Base-by-base conservation (phyloP, 1,140 invertebrate species). In the Phortica variegata region DNA sequence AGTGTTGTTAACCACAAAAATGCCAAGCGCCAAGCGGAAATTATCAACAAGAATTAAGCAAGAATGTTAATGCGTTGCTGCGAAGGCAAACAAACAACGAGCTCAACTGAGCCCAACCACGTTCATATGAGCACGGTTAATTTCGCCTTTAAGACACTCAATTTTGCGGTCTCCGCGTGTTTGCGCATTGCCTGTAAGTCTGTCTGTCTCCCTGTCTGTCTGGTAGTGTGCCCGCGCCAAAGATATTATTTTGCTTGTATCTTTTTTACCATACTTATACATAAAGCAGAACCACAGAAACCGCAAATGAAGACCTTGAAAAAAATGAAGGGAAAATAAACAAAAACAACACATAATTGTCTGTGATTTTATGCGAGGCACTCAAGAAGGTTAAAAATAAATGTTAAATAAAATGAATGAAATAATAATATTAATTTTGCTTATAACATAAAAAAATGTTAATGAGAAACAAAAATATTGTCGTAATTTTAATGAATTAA, bases 61-160 rank as follows among this genome's bases (percentile, higher is more conserved):
- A n/a, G n/a, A n/a, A n/a, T n/a, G n/a, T n/a, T n/a, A n/a, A n/a
- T n/a, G n/a, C n/a, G n/a, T n/a, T n/a, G n/a, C n/a, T n/a, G n/a
- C n/a, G n/a, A n/a, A n/a, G n/a, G n/a, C n/a, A n/a, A n/a, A n/a
- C n/a, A n/a, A n/a, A n/a, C n/a, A n/a, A n/a, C n/a, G n/a, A n/a
- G n/a, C n/a, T n/a, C n/a, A n/a, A n/a, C n/a, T n/a, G n/a, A n/a
- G n/a, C n/a, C n/a, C n/a, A n/a, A n/a, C n/a, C n/a, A n/a, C n/a
- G n/a, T n/a, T n/a, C n/a, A n/a, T 26, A 26, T 26, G 23, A 6
- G 23, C 10, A 10, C 5, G 60, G 65, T 63, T 68, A 65, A 68
- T 68, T 63, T 69, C 65, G 58, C 69, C 65, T 63, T 68, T 60
- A 68, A 68, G 63, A 68, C 57, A 68, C 60, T 68, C 63, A 68